These are phyloP conservation scores for Lepidothrix coronata DNA, from an alignment of 2,113 vertebrate species.

Conservation along the genomic window DNA sequence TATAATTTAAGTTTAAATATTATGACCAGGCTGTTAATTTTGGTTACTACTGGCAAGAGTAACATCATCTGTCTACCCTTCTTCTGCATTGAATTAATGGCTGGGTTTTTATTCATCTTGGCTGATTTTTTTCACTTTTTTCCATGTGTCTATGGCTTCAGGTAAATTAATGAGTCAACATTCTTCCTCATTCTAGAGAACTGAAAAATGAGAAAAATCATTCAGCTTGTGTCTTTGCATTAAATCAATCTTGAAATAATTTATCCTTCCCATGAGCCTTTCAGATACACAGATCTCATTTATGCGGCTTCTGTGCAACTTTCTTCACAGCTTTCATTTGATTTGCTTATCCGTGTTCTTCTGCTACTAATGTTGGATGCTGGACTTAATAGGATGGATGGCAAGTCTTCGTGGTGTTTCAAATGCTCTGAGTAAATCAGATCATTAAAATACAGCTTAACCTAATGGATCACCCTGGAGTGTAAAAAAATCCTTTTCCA, in stretches of 20 bases:
- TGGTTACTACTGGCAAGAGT: neutral
- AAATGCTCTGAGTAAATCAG: neutral
- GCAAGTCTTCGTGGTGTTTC: neutral
- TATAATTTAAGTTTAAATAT: neutral
- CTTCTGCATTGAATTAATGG: neutral
- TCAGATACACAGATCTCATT: neutral
- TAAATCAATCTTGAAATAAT: constrained; percentile 47
- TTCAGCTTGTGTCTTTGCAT: constrained; percentile 8
- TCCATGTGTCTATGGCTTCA: neutral
- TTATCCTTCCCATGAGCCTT: neutral
- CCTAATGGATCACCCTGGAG: neutral
- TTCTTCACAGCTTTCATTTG: constrained; percentile 2
- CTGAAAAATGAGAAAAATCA: constrained; percentile 6
- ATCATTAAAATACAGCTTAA: constrained; percentile 29
- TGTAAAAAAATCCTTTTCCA: neutral
- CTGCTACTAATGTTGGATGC: neutral
- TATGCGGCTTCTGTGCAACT: neutral
- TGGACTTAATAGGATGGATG: neutral
- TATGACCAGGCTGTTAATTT: neutral
- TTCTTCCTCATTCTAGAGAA: neutral
- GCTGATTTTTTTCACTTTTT: neutral
- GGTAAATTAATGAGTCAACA: neutral
- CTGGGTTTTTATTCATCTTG: neutral
- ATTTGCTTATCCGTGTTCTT: constrained; percentile 36
- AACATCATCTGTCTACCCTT: neutral